A percentile compares a stretch with the other conserved stretches of the same genome.
phyloP scores from a whole-genome alignment of 1,140 invertebrate species.

The Amyelois transitella region DNA sequence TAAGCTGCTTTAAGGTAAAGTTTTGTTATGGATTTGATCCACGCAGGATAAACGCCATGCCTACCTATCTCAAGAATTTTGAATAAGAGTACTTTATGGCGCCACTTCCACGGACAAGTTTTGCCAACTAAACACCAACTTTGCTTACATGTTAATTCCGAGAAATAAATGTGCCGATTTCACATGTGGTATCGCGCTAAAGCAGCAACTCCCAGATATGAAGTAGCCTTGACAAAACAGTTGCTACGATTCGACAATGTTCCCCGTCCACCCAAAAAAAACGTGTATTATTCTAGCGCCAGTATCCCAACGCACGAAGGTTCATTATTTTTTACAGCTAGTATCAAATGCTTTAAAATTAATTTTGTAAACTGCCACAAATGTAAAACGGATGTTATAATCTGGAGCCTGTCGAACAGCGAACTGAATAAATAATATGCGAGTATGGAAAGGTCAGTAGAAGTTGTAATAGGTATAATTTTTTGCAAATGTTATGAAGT shows the following conservation, averaged over 20 bases:
- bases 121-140: background rate
- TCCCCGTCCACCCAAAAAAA: background rate
- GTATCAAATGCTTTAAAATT: conserved; percentile 12
- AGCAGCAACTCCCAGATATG: conserved; percentile 57
- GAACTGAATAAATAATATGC: conserved; percentile 37
- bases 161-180: background rate
- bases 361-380: conserved; percentile 12
- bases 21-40: no score
- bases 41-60: no score
- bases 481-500: no score
- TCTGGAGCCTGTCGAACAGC: conserved; percentile 34
- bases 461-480: no score
- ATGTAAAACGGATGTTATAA: conserved; percentile 58
- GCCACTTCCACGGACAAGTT: no score
- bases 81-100: no score
- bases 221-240: conserved; percentile 47
- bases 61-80: no score
- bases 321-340: conserved; percentile 12
- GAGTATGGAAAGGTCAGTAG: conserved; percentile 24
- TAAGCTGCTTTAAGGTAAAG: no score
- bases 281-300: conserved; percentile 1
- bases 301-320: conserved; percentile 18
- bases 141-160: background rate
- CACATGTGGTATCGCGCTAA: conserved; percentile 11
- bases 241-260: conserved; percentile 21